phyloP scores from a whole-genome alignment of 2,888 invertebrate species.

The Melipona beecheii region DNA sequence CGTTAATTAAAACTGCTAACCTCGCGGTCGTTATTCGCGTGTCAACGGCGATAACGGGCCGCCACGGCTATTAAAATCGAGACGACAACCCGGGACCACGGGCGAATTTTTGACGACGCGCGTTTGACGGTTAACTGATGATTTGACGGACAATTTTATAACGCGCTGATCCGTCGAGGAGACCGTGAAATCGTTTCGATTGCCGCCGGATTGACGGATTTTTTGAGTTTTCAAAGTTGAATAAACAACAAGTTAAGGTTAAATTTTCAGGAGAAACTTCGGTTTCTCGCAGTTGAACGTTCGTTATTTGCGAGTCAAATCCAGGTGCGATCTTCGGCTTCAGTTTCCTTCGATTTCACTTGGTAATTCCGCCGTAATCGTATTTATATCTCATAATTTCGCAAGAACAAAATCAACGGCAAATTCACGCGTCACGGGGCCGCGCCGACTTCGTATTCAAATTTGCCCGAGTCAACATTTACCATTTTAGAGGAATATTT shows the following conservation, averaged over 20 bases:
- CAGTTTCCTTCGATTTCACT: background rate
- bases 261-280: no score
- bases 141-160: no score
- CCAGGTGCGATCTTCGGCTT: background rate
- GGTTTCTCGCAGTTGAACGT: no score
- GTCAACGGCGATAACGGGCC: constrained; percentile 37
- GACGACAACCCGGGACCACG: background rate
- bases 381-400: background rate
- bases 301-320: no score
- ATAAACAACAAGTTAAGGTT: no score
- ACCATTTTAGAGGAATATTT: background rate
- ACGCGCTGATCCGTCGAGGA: background rate
- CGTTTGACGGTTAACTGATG: background rate
- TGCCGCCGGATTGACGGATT: no score
- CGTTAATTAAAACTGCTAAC: constrained; percentile 64
- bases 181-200: background rate
- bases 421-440: background rate
- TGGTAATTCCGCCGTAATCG: background rate
- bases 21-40: constrained; percentile 35
- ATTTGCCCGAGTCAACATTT: background rate
- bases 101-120: constrained; percentile 20
- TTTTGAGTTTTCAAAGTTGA: no score
- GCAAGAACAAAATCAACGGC: background rate
- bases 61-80: constrained; percentile 6
- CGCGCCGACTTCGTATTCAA: background rate